These are phyloP conservation scores for Smittia sp. DNA, from an alignment of 2,888 invertebrate genomes.

Conservation along the genomic window DNA sequence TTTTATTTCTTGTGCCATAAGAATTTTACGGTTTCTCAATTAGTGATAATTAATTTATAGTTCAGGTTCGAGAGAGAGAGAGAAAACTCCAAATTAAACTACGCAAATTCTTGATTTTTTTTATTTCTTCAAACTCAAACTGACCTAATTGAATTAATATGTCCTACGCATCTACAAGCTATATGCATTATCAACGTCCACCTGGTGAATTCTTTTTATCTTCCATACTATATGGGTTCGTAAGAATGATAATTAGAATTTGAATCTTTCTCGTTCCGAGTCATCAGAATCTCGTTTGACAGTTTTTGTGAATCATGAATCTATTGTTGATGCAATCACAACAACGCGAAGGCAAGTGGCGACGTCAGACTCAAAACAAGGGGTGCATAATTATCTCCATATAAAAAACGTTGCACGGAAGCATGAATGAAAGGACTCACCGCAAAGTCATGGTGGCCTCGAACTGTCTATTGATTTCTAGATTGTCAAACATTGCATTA, in stretches of 20 bases:
- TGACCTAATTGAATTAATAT: too few species aligned
- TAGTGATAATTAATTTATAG: neutral
- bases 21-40: constrained; percentile 7
- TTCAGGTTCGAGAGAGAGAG: neutral
- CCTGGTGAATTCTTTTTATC: constrained; percentile 16
- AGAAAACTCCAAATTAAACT: neutral
- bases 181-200: neutral
- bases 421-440: constrained; percentile 6
- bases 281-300: neutral
- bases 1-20: neutral
- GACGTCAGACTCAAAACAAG: constrained; percentile 17
- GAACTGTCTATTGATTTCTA: neutral
- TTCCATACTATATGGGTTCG: constrained; percentile 41
- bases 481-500: neutral
- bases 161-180: neutral
- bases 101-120: too few species aligned
- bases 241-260: constrained; percentile 37
- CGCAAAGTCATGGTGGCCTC: constrained; percentile 13
- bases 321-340: constrained; percentile 26
- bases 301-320: neutral
- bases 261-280: neutral
- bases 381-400: constrained; percentile 37
- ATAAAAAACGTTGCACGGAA: neutral
- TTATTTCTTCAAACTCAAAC: neutral
- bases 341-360: neutral